Conservation (phyloP, 2,797 vertebrate species). For the Aythya fuligula region DNA sequence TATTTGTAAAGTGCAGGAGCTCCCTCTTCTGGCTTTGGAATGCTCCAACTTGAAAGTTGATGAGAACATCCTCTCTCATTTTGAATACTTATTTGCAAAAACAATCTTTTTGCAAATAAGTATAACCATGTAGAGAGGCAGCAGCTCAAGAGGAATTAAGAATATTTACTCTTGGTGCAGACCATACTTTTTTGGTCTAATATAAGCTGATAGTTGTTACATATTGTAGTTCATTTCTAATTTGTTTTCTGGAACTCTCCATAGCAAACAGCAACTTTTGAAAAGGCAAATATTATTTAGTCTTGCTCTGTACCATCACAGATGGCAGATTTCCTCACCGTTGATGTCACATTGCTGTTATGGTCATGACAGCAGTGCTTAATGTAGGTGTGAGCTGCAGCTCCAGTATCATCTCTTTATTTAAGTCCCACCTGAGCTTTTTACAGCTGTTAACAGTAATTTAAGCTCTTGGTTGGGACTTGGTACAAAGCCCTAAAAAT, state of each 20-base stretch:
- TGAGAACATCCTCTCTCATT: neutral
- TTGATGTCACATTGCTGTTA: neutral
- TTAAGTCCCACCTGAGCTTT: neutral
- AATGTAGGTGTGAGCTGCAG: neutral
- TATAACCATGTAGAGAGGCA: no score
- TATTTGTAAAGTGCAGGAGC: slow-evolving; percentile 35
- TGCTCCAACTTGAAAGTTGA: neutral
- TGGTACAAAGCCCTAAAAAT: neutral
- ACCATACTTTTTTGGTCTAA: neutral
- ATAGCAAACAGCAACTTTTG: neutral
- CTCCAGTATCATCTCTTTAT: neutral
- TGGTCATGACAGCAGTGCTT: neutral
- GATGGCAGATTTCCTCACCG: neutral
- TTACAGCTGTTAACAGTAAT: neutral
- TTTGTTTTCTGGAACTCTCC: neutral
- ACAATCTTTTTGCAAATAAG: no score
- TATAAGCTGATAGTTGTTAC: neutral
- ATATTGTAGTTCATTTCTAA: neutral
- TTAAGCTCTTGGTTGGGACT: neutral
- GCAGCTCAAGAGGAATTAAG: neutral
- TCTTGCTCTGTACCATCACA: neutral
- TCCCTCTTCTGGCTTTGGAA: slow-evolving; percentile 51
- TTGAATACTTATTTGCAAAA: neutral
- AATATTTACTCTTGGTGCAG: neutral
- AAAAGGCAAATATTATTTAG: accelerated